These are phyloP conservation scores for Loriculus beryllinus DNA, from an alignment of 2,797 vertebrate genomes.

Conservation along the genomic window DNA sequence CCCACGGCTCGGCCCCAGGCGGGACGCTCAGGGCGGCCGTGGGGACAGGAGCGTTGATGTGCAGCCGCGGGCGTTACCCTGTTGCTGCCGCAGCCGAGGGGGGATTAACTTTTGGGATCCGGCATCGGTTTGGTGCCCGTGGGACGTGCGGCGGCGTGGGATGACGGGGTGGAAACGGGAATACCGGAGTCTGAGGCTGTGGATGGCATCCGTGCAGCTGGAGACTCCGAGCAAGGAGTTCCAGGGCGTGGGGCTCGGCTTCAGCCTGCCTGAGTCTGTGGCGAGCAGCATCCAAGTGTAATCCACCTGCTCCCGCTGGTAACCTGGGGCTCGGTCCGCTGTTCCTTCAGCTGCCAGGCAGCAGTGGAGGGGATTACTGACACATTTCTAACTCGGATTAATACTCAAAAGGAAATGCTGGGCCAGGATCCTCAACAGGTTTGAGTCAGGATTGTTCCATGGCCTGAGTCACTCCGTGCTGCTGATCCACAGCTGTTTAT, in stretches of 20 bases:
- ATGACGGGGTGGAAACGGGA: neutral
- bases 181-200: neutral
- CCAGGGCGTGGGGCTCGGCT: neutral
- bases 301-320: fast-evolving
- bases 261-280: neutral
- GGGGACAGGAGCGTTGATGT: neutral
- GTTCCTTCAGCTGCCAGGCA: neutral
- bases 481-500: neutral
- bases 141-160: neutral
- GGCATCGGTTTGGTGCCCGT: neutral
- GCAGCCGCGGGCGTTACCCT: neutral
- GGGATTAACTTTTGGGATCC: neutral
- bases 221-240: neutral
- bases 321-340: neutral
- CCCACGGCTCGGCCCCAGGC: neutral
- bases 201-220: neutral
- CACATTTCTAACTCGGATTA: neutral
- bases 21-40: neutral
- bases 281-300: neutral
- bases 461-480: neutral
- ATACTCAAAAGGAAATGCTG: neutral
- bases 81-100: neutral
- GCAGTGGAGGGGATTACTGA: neutral
- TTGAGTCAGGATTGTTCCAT: neutral
- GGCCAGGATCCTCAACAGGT: conserved; percentile 28